Evolutionary conservation across 1,140 invertebrate species (phyloP).

Genomic region (Drosophila lini): DNA sequence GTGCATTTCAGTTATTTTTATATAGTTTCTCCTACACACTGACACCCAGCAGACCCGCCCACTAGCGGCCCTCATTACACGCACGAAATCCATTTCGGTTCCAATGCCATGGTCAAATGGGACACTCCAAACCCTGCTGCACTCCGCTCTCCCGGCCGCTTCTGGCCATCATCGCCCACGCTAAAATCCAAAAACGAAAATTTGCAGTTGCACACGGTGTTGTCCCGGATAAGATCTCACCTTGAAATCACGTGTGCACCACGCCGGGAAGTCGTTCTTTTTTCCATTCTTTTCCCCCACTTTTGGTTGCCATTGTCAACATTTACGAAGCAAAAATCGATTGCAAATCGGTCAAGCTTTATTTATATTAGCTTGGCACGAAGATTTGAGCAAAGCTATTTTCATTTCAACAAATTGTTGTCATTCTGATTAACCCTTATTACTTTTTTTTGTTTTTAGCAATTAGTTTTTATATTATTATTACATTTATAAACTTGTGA

Average conservation of each 20-base stretch:
- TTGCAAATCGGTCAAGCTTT: constrained; percentile 44
- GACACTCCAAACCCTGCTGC: constrained; percentile 27
- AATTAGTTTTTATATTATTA: not conserved
- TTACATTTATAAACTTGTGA: not conserved
- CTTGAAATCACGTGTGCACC: constrained; percentile 45
- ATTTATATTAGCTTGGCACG: constrained; percentile 34
- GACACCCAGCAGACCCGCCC: constrained; percentile 26
- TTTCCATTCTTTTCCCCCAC: constrained; percentile 10
- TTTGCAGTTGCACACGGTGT: constrained; percentile 51
- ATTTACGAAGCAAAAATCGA: constrained; percentile 56
- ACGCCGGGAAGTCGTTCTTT: constrained; percentile 20
- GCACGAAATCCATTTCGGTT: constrained; percentile 48
- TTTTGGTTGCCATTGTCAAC: constrained; percentile 54
- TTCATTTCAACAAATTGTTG: constrained; percentile 9
- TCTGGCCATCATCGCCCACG: constrained; percentile 29
- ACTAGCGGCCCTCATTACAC: constrained; percentile 46
- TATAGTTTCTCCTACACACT: constrained; percentile 30
- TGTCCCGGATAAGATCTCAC: constrained; percentile 60
- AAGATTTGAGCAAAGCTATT: constrained; percentile 8
- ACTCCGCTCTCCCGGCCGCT: not conserved
- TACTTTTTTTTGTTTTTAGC: not conserved
- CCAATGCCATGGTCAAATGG: constrained; percentile 52
- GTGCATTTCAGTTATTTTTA: constrained; percentile 31
- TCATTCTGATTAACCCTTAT: constrained; percentile 4
- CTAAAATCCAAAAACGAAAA: constrained; percentile 46